phyloP scores from a whole-genome alignment of 37 sponge, comb jelly and placozoan species.

The Chondrosia reniformis region DNA sequence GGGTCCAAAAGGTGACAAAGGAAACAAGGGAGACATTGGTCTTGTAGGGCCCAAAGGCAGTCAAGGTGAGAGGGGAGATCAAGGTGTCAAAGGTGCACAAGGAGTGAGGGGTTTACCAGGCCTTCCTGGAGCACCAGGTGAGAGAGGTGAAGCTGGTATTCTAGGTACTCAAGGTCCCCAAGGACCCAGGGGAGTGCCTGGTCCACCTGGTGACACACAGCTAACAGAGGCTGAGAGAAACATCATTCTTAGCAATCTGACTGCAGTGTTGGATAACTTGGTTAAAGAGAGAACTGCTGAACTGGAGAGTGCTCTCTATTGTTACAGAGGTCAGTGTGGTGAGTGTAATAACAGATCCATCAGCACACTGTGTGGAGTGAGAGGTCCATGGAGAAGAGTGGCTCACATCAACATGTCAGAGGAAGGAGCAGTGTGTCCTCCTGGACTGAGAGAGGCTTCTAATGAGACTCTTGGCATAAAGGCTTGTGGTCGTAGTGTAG shows the following conservation, averaged over 20 bases:
- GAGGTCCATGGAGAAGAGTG: slow-evolving; percentile 8
- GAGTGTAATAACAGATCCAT: not conserved
- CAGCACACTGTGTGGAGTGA: slow-evolving; percentile 8
- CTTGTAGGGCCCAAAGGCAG: not conserved
- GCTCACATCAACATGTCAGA: slow-evolving; percentile 16
- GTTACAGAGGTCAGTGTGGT: too few relatives aligned
- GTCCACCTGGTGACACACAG: not conserved
- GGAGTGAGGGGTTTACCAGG: not conserved
- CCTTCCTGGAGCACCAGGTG: not conserved
- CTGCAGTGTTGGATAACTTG: not conserved
- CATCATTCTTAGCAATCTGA: too few relatives aligned
- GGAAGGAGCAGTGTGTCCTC: slow-evolving; percentile 10
- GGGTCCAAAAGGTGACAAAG: slow-evolving; percentile 24
- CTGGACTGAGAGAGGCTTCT: not conserved
- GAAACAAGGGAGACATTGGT: slow-evolving; percentile 7
- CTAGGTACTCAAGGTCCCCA: not conserved
- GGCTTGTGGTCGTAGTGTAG: slow-evolving; percentile 13
- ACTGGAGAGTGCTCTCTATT: too few relatives aligned
- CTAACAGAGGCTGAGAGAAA: not conserved
- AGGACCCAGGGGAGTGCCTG: slow-evolving; percentile 7
- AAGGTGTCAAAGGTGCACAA: not conserved
- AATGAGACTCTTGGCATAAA: not conserved
- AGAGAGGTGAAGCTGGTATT: slow-evolving; percentile 39
- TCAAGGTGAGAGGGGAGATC: not conserved
- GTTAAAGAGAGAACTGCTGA: not conserved